Conservation (phyloP, 92 coral and sea anemone species). For the Palythoa heliodiscus region DNA sequence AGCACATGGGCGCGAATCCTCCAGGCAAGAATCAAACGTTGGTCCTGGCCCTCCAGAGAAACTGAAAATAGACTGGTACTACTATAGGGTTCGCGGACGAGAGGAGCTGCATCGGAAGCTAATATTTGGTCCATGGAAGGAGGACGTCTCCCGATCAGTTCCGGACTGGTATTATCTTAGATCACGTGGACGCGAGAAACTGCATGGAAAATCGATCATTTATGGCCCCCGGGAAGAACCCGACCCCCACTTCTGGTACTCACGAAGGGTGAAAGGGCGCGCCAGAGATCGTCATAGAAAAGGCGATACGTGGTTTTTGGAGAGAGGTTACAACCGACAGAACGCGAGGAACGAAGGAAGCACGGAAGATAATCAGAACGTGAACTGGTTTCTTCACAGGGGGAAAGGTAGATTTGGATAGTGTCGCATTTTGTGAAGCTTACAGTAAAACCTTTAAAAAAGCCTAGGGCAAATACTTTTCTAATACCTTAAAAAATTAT, state of each 20-base stretch:
- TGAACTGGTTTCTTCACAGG: constrained; percentile 39
- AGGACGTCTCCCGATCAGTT: constrained; percentile 8
- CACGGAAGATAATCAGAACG: constrained; percentile 14
- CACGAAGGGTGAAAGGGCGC: constrained; percentile 69
- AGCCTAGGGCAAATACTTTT: no score
- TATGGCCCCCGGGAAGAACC: background rate
- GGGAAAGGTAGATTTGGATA: constrained; percentile 27
- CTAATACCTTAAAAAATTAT: no score
- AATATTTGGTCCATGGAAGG: constrained; percentile 27
- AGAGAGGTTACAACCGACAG: constrained; percentile 62
- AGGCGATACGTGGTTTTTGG: constrained; percentile 67
- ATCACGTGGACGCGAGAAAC: constrained; percentile 24
- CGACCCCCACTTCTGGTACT: constrained; percentile 62
- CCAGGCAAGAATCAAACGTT: background rate
- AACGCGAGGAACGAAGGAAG: constrained; percentile 24
- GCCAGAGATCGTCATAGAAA: constrained; percentile 37
- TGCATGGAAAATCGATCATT: background rate
- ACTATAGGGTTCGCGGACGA: constrained; percentile 14
- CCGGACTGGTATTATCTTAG: constrained; percentile 37
- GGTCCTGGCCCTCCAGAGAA: constrained; percentile 23
- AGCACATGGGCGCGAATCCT: constrained; percentile 15
- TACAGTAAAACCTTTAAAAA: no score
- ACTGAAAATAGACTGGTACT: constrained; percentile 11
- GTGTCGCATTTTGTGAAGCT: background rate
- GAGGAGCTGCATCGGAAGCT: constrained; percentile 27